These are phyloP conservation scores for Galerucella calmariensis DNA, from an alignment of 2,888 invertebrate species.

Conservation along the genomic window DNA sequence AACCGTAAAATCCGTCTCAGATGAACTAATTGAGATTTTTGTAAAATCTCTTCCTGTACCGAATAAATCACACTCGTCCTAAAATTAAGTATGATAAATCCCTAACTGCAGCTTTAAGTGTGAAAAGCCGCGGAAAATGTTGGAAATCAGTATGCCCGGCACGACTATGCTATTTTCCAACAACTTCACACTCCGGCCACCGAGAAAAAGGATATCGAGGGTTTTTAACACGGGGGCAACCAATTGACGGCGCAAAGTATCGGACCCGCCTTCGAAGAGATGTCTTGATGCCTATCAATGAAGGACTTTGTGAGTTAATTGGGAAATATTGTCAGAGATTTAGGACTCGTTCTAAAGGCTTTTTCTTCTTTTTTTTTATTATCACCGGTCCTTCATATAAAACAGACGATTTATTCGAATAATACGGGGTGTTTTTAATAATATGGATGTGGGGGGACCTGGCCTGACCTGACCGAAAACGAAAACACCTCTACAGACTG, in stretches of 20 bases:
- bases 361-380: constrained; percentile 16
- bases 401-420: constrained; percentile 15
- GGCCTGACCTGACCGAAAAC: no score
- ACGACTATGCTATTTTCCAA: constrained; percentile 61
- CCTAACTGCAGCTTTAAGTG: constrained; percentile 40
- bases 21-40: neutral
- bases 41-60: constrained; percentile 17
- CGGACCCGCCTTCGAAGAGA: constrained; percentile 42
- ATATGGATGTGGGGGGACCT: no score
- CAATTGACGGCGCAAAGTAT: constrained; percentile 51
- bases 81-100: constrained; percentile 47
- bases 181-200: constrained; percentile 43
- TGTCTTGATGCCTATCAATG: constrained; percentile 55
- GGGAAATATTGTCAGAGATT: constrained; percentile 43
- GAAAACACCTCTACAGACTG: no score
- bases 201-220: constrained; percentile 31
- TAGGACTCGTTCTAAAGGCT: constrained; percentile 15
- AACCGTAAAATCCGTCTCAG: no score
- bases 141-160: constrained; percentile 54
- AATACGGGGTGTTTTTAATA: no score
- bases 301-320: constrained; percentile 45
- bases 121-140: constrained; percentile 32
- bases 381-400: constrained; percentile 9
- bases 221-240: constrained; percentile 40
- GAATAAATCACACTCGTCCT: constrained; percentile 40